phyloP scores from a whole-genome alignment of 2,113 vertebrate genomes.

The Falco punctatus region DNA sequence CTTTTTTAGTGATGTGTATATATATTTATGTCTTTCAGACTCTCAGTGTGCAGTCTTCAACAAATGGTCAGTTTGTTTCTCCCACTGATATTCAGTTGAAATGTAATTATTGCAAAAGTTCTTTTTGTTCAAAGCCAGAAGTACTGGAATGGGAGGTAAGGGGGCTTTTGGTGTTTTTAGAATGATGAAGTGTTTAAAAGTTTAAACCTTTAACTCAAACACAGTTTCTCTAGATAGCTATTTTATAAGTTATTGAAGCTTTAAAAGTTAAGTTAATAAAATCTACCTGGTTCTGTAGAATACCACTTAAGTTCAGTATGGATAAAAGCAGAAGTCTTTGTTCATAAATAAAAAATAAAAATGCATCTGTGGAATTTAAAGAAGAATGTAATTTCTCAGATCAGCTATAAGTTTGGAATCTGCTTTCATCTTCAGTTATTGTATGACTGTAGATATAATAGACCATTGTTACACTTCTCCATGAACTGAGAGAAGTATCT shows the following conservation, averaged over 20 bases:
- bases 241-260: background rate
- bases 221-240: background rate
- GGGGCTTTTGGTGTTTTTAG: background rate
- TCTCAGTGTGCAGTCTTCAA: constrained; percentile 86
- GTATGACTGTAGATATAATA: background rate
- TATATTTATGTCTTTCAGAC: constrained; percentile 78
- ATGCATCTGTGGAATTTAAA: background rate
- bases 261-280: background rate
- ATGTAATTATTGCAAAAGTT: constrained; percentile 94
- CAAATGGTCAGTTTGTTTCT: constrained; percentile 87
- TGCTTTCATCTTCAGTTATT: background rate
- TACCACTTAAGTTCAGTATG: background rate
- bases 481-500: background rate
- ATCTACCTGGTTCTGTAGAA: background rate
- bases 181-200: background rate
- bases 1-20: background rate
- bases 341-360: background rate
- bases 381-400: background rate
- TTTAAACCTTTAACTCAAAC: background rate
- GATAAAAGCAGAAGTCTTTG: background rate
- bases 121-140: constrained; percentile 94
- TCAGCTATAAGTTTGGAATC: background rate
- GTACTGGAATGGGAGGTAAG: constrained; percentile 96
- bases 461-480: background rate
- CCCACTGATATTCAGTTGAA: constrained; percentile 89